Evolutionary conservation across 2,797 vertebrate genomes (phyloP), one percentile per base, ranked within the genome.

Genomic region (Pipistrellus nathusii): DNA sequence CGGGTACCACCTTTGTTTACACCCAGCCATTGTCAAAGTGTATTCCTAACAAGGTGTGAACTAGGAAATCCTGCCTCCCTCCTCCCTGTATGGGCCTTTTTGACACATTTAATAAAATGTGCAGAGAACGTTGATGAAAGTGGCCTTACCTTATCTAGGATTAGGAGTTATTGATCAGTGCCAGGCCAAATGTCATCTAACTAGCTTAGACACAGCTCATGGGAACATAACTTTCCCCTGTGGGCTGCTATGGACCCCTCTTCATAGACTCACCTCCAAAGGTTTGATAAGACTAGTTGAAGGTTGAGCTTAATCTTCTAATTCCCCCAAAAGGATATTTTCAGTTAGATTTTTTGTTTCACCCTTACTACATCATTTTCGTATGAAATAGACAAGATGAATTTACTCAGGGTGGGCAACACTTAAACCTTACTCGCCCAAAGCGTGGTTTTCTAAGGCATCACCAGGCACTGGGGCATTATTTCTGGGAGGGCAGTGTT

Each of bases 271-370:
- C 4, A 8, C 64, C 53, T 82, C 66, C 78, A 59, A 80, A 84
- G 18, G 75, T 77, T 90, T 87, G 73, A 75, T 72, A 78, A 87
- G 81, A 82, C 53, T 46, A 38, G 81, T 14, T 62, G 87, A 96
- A 93, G 84, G 81, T 62, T 75, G 51, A 85, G 3, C 35, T 87
- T 93, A 93, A 94, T 73, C 90, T 35, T 89, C 57, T 90, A 87
- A 94, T 88, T 87, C 78, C 78, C 48, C 35, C 10, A 53, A 83
- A 92, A 94, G 95, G 89, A 94, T 82, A 13, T 83, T 95, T 91
- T 87, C 64, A 68, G 57, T 91, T 87, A 68, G 32, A 35, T 84
- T 93, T 96, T 75, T 75, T 84, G 41, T 90, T 93, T 95, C 77
- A 62, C 68, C 57, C 41, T 91, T 32, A 35, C 59, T 77, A 76